phyloP scores from a whole-genome alignment of 1,140 invertebrate species.

The Scaptodrosophila lebanonensis region DNA sequence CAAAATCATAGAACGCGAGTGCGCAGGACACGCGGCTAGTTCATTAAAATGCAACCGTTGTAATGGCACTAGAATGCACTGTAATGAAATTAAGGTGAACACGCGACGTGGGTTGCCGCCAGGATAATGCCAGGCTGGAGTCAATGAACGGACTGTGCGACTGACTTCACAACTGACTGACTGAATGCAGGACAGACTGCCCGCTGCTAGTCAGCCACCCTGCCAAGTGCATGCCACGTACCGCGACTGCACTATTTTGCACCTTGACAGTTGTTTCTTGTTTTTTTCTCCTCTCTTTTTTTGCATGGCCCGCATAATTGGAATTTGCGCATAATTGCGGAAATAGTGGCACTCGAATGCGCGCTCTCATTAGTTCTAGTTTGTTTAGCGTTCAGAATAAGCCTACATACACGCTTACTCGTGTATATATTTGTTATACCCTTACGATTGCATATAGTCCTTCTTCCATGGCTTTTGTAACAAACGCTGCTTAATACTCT shows the following conservation, averaged over 20 bases:
- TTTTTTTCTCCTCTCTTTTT: slow-evolving; percentile 22
- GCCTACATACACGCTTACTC: too few species aligned
- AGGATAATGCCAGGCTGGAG: background rate
- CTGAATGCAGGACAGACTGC: slow-evolving; percentile 39
- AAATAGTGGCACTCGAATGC: slow-evolving; percentile 44
- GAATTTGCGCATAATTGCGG: slow-evolving; percentile 44
- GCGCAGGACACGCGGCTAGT: slow-evolving; percentile 28
- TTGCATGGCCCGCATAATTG: slow-evolving; percentile 61
- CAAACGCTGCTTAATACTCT: too few species aligned
- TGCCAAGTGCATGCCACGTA: slow-evolving; percentile 46
- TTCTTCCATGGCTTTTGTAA: too few species aligned
- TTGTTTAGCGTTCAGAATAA: slow-evolving; percentile 58
- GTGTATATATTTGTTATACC: too few species aligned
- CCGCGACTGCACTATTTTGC: slow-evolving; percentile 66
- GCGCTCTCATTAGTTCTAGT: slow-evolving; percentile 67
- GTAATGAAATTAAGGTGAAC: slow-evolving; percentile 71
- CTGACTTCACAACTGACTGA: slow-evolving; percentile 30
- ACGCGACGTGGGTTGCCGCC: slow-evolving; percentile 36
- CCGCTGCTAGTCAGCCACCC: slow-evolving; percentile 47
- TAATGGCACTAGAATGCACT: slow-evolving; percentile 62
- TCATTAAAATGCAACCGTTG: slow-evolving; percentile 68
- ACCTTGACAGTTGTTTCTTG: slow-evolving; percentile 58
- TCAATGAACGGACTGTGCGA: background rate
- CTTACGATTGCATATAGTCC: too few species aligned
- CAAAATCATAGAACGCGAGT: slow-evolving; percentile 33